Base-by-base conservation (phyloP, 2,113 vertebrate species). In the Alosa alosa region DNA sequence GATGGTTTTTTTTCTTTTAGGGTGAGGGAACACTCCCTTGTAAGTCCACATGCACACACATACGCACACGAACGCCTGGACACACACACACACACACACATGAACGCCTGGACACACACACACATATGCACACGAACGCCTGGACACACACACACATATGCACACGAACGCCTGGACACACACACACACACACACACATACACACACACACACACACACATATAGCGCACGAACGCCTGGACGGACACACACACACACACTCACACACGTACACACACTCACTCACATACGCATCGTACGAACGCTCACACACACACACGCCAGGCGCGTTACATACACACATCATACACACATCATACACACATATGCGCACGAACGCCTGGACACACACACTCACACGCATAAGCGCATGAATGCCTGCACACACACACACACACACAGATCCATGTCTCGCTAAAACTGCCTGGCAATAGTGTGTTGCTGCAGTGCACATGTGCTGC, bases 391-490 rank as follows among this genome's bases (percentile, higher is more conserved):
- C 7, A 64, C 60, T 25, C 60, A 25, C 50, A 52, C 31, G 1
- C 31, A 31, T 31, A 31, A 31, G 31, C 31, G 31, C 31, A 31
- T 31, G 10, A 57, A 22, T 81, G 20, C 55, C 13, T 6, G 22
- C 64, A n/a, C n/a, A 72, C 25, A 36, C 22, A 68, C 60, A 68
- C 6, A 68, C 3, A 68, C 60, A 72, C 64, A 72, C 64, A 72
- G 25, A 15, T 15, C 15, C 72, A 78, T 13, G 72, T 39, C 31
- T 78, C 5, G 20, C 84, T 82, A 78, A 78, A 78, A 78, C 72
- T 78, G 72, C 72, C 72, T 78, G 72, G 31, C 72, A 78, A 78
- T 78, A 78, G 25, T 78, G 64, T 72, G 31, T 78, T 78, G 72
- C 72, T 78, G 72, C 72, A 78, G 11, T 39, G 25, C 72, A 78